Evolutionary conservation across 2,888 invertebrate genomes (phyloP).

Genomic region (Nomada ruficornis): DNA sequence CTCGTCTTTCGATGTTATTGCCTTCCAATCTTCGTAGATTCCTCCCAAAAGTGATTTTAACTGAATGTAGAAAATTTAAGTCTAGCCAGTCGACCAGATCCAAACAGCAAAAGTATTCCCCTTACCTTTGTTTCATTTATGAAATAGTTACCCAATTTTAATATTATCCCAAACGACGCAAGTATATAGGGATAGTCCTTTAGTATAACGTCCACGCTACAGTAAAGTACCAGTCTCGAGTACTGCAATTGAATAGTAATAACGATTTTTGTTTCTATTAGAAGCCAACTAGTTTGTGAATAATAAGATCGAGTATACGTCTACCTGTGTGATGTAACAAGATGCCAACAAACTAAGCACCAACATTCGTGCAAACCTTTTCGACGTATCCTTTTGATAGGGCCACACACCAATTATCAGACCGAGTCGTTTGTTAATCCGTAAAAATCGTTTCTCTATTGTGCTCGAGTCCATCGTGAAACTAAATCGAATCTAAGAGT

Average conservation of each 20-base stretch:
- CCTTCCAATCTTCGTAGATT: conserved; percentile 11
- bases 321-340: not conserved
- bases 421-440: conserved; percentile 2
- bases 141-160: conserved; percentile 13
- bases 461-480: not conserved
- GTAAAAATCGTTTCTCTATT: conserved; percentile 4
- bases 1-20: not conserved
- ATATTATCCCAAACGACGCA: not conserved
- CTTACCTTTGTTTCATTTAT: conserved; percentile 16
- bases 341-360: not conserved
- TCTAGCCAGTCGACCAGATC: not conserved
- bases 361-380: not conserved
- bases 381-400: not conserved
- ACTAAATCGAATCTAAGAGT: not conserved
- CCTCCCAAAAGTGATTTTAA: not conserved
- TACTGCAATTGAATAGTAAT: not conserved
- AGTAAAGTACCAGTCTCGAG: not conserved
- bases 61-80: not conserved
- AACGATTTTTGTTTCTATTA: not conserved
- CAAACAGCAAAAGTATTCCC: too few relatives aligned
- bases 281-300: not conserved
- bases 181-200: not conserved
- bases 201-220: not conserved
- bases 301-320: not conserved
- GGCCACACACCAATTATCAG: conserved; percentile 1